Evolutionary conservation across 2,797 vertebrate species (phyloP).

Genomic region (Micrastur ruficollis): DNA sequence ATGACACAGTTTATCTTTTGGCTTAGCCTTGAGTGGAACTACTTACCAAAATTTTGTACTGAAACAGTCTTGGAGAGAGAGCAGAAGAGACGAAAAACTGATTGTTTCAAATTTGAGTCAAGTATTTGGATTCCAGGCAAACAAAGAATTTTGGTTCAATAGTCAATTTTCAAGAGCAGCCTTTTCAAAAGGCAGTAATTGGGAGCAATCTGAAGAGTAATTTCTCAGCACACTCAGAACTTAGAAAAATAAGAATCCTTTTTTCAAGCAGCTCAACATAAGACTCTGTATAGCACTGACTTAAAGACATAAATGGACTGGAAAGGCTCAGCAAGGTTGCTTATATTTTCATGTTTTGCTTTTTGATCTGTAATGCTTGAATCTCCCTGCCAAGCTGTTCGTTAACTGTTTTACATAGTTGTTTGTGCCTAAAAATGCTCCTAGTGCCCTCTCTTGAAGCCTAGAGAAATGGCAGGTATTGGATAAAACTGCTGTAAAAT

Average conservation of each 20-base stretch:
- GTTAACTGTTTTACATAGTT: neutral
- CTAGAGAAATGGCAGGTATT: neutral
- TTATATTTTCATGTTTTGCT: constrained; percentile 35
- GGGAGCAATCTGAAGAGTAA: constrained; percentile 47
- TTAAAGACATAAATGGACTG: constrained; percentile 7
- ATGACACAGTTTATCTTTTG: neutral
- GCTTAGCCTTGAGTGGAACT: neutral
- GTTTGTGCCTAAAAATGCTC: neutral
- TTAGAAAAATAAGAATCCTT: constrained; percentile 11
- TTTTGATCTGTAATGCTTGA: neutral
- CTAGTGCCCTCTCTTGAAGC: neutral
- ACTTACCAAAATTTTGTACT: neutral
- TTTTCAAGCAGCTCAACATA: neutral
- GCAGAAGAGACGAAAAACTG: constrained; percentile 8
- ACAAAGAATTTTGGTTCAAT: constrained; percentile 39
- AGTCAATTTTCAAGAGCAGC: constrained; percentile 29
- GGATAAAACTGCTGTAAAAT: neutral
- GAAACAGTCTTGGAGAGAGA: neutral
- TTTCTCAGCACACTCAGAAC: constrained; percentile 28
- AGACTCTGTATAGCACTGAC: neutral
- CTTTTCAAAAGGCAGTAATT: constrained; percentile 52
- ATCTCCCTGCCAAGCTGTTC: neutral
- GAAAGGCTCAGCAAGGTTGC: neutral
- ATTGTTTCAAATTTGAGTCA: constrained; percentile 31
- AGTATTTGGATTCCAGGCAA: constrained; percentile 27